Base-by-base conservation (phyloP, 1,140 invertebrate genomes). In the Sycophila sp. region DNA sequence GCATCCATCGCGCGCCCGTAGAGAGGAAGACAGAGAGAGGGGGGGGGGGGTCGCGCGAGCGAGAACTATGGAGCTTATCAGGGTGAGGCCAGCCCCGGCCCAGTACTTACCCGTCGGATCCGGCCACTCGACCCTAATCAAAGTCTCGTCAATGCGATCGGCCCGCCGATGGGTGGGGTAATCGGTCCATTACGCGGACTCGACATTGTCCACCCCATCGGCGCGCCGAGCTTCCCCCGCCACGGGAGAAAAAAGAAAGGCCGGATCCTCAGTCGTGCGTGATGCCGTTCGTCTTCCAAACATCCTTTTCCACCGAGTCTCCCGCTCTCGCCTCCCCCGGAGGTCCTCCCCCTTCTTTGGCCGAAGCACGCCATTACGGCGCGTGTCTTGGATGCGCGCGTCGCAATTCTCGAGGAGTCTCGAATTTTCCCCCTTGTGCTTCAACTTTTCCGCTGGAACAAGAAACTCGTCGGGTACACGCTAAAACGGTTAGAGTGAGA, bases 71-170 rank as follows among this genome's bases (percentile, higher is more conserved):
- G 30, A 60, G 72, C 68, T 81, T 79, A 78, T 77, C 75, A 65
- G 76, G 73, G 74, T 71, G 69, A 73, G 67, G 30, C 56, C 74
- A 77, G 65, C 51, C 76, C 66, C 51, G 28, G 74, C n/a, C n/a
- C n/a, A 76, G 76, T 80, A 83, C 80, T 84, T 82, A 80, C 78
- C 78, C 79, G 76, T 83, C 83, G 83, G 79, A 85, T 85, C 81
- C 73, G 79, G 75, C 83, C 80, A 85, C 84, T 85, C 83, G 81
- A 85, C 83, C 84, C 85, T 84, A 86, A 86, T 86, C 85, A 86
- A 86, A 86, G 81, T 85, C 85, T 86, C 83, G 82, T 86, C 82
- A 86, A 85, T 85, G 76, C 79, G 80, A 66, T 85, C 81, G 77
- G 15, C n/a, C 8, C 13, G 10, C 7, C 11, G 73, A 66, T 78